These are phyloP conservation scores for Barbus barbus DNA, from an alignment of 2,113 vertebrate species.

Conservation along the genomic window DNA sequence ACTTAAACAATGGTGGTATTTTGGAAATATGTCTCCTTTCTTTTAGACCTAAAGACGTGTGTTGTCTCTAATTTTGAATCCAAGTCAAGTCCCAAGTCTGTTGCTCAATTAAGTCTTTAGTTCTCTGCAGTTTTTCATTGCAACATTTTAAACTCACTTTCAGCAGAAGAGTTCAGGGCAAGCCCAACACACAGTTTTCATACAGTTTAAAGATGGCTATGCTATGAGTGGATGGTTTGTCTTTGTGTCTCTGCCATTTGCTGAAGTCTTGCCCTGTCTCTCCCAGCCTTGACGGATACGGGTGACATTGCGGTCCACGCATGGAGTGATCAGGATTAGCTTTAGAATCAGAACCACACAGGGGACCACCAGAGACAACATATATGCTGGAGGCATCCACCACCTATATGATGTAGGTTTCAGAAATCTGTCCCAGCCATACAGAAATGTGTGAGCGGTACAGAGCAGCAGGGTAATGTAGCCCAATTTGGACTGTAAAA, in stretches of 20 bases:
- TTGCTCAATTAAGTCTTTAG: not conserved
- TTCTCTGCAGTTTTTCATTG: not conserved
- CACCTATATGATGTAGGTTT: conserved; percentile 71
- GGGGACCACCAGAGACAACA: conserved; percentile 82
- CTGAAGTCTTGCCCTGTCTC: conserved; percentile 59
- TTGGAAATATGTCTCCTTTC: no score
- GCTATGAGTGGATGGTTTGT: conserved; percentile 55
- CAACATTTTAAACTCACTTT: not conserved
- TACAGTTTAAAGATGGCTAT: conserved; percentile 36
- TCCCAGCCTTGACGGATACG: conserved; percentile 90
- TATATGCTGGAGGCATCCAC: conserved; percentile 80
- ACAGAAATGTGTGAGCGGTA: conserved; percentile 82
- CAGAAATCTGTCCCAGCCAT: conserved; percentile 83
- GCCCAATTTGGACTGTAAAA: conserved; percentile 87
- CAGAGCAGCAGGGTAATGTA: conserved; percentile 84
- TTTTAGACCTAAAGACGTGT: not conserved
- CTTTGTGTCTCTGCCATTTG: not conserved
- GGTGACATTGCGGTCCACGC: conserved; percentile 79
- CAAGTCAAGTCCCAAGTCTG: not conserved
- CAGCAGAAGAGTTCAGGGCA: not conserved
- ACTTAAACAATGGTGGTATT: no score
- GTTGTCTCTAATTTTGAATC: not conserved
- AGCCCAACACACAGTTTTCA: not conserved
- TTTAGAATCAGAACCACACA: conserved; percentile 83
- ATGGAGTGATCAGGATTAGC: conserved; percentile 82